A percentile compares a stretch with the other conserved stretches of the same genome.
These are phyloP conservation scores for Brachyhypopomus occidentalis DNA, from an alignment of 2,113 vertebrate species.

Conservation along the genomic window DNA sequence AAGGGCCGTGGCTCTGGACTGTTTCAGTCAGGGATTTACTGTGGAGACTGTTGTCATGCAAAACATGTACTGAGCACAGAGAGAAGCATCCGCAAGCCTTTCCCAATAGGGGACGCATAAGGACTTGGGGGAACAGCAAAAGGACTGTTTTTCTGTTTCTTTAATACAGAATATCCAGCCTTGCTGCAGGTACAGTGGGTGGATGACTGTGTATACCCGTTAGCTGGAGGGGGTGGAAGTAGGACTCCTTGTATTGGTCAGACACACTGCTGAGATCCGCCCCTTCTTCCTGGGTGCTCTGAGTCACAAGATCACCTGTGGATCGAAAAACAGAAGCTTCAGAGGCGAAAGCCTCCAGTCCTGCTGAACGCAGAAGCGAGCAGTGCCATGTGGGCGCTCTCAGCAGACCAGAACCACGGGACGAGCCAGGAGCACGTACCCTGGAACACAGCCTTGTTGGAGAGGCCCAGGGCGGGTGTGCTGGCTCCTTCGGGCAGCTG, in stretches of 20 bases:
- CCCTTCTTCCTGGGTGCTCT: constrained; percentile 67
- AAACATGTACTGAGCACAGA: neutral
- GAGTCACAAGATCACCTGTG: constrained; percentile 74
- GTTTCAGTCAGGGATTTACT: neutral
- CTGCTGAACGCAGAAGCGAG: neutral
- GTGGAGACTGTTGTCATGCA: neutral
- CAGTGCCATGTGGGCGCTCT: neutral
- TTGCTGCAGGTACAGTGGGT: too few species aligned
- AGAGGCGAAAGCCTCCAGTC: neutral
- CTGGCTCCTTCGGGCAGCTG: constrained; percentile 92
- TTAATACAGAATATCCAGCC: neutral
- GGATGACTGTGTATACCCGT: constrained; percentile 74
- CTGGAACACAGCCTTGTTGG: constrained; percentile 97
- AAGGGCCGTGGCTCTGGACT: too few species aligned
- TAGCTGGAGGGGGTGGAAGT: constrained; percentile 86
- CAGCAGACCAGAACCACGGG: neutral
- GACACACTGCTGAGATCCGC: constrained; percentile 75
- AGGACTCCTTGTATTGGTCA: constrained; percentile 84
- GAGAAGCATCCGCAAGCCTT: neutral
- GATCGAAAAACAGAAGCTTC: constrained; percentile 32
- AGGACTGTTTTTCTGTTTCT: neutral
- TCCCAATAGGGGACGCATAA: neutral
- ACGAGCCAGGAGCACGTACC: constrained; percentile 59
- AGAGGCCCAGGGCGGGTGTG: constrained; percentile 93
- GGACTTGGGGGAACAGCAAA: neutral